These are phyloP conservation scores for Himantopus leucocephalus DNA, from an alignment of 2,113 vertebrate species.

Conservation along the genomic window DNA sequence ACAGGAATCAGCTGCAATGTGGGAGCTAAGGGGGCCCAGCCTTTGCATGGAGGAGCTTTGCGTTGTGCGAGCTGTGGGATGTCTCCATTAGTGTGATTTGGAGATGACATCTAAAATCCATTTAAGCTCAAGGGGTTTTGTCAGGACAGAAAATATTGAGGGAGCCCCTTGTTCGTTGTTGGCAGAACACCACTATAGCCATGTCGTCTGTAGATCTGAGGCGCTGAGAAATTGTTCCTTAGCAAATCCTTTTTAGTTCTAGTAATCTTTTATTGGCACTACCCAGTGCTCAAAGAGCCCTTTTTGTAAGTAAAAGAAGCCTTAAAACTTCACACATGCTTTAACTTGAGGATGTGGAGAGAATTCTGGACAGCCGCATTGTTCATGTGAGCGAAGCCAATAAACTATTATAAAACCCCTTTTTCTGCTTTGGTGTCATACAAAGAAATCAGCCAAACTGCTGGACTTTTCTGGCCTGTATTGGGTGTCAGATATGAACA, in stretches of 20 bases:
- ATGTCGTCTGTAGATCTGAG: neutral
- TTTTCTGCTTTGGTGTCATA: neutral
- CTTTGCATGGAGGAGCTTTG: neutral
- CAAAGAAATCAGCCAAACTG: slow-evolving; percentile 6
- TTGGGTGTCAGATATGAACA: neutral
- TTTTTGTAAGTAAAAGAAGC: neutral
- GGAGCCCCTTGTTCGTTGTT: neutral
- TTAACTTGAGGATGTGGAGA: slow-evolving; percentile 12
- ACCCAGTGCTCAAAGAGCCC: neutral
- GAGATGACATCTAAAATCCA: neutral
- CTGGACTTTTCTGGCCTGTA: neutral
- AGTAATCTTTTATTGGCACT: neutral
- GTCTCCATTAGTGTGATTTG: neutral
- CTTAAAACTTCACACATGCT: slow-evolving; percentile 16
- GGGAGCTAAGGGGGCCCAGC: neutral
- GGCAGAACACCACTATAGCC: neutral
- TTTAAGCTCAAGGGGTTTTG: neutral
- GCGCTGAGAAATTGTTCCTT: neutral
- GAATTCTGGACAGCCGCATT: neutral
- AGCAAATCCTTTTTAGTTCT: neutral
- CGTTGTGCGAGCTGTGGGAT: neutral
- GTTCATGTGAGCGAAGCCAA: neutral
- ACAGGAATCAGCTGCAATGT: neutral
- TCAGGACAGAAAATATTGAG: slow-evolving; percentile 22
- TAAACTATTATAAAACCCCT: neutral